Conservation (phyloP, 2,113 vertebrate species). For the Mus spicilegus region DNA sequence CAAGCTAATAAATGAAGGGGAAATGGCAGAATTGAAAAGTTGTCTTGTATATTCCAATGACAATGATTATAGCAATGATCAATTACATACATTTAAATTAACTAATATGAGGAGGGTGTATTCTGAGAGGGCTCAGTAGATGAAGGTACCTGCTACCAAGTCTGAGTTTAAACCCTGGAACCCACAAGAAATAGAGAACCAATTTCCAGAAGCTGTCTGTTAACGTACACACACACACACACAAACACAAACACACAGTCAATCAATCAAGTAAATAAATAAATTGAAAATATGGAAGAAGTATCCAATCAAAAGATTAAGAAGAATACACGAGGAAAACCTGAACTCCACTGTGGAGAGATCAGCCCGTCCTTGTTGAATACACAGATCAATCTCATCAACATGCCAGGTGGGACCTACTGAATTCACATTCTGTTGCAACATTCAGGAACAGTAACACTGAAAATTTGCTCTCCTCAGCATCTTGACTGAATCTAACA, state of each 20-base stretch:
- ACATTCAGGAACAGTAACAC: background rate
- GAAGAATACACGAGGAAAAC: background rate
- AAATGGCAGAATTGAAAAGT: conserved; percentile 46
- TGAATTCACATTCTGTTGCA: background rate
- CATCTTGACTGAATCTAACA: background rate
- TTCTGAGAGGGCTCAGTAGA: background rate
- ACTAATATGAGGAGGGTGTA: background rate
- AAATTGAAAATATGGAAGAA: background rate
- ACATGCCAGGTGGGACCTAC: background rate
- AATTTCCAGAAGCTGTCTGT: background rate
- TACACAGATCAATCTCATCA: background rate
- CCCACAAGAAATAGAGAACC: background rate
- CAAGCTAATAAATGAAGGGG: background rate
- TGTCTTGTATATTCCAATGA: background rate
- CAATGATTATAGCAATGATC: conserved; percentile 2
- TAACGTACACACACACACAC: too few species aligned
- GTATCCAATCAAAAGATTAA: conserved; percentile 1
- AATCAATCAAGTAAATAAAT: background rate
- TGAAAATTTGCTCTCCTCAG: background rate
- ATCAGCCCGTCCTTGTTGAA: background rate
- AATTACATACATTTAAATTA: background rate
- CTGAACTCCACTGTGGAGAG: conserved; percentile 2
- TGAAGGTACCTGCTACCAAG: background rate
- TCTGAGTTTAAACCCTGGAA: background rate
- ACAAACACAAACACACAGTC: too few species aligned